These are phyloP conservation scores for Cynodonichthys magdalenae DNA, from an alignment of 2,797 vertebrate species.

Conservation along the genomic window DNA sequence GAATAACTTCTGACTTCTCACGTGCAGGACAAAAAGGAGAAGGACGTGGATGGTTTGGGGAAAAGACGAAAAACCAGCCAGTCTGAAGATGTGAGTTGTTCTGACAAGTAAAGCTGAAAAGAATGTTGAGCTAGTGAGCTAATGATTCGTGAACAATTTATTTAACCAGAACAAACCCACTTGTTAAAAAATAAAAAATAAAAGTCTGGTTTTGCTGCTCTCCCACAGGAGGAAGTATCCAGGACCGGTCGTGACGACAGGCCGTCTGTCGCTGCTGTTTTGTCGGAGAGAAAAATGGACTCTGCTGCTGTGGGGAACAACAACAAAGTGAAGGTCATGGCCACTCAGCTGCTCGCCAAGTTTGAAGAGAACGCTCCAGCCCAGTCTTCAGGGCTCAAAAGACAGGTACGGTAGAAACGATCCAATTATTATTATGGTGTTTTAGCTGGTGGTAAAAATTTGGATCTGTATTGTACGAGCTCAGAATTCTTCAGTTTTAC, in stretches of 20 bases:
- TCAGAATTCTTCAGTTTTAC: too few species aligned
- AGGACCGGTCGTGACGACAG: slow-evolving; percentile 82
- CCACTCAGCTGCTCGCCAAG: slow-evolving; percentile 95
- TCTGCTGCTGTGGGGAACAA: slow-evolving; percentile 81
- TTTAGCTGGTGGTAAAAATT: neutral
- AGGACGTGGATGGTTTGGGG: slow-evolving; percentile 89
- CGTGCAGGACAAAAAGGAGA: slow-evolving; percentile 95
- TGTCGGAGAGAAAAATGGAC: slow-evolving; percentile 86
- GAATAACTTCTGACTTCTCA: slow-evolving; percentile 44
- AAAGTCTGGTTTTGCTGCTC: neutral
- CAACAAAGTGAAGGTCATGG: slow-evolving; percentile 98
- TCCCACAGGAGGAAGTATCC: slow-evolving; percentile 85
- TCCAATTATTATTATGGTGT: neutral
- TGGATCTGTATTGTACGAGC: too few species aligned
- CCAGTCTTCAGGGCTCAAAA: slow-evolving; percentile 83
- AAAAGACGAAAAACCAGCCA: slow-evolving; percentile 97
- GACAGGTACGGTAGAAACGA: slow-evolving; percentile 85
- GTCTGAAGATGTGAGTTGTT: slow-evolving; percentile 92
- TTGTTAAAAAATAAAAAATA: neutral
- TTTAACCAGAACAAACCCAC: slow-evolving; percentile 10
- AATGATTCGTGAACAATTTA: slow-evolving; percentile 1
- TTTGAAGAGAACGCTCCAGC: slow-evolving; percentile 93
- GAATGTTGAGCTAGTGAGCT: slow-evolving; percentile 13
- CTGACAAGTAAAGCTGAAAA: slow-evolving; percentile 11
- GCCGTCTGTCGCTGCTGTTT: slow-evolving; percentile 73